Evolutionary conservation across 2,888 invertebrate species (phyloP).

Genomic region (Heterodera filipjevi): DNA sequence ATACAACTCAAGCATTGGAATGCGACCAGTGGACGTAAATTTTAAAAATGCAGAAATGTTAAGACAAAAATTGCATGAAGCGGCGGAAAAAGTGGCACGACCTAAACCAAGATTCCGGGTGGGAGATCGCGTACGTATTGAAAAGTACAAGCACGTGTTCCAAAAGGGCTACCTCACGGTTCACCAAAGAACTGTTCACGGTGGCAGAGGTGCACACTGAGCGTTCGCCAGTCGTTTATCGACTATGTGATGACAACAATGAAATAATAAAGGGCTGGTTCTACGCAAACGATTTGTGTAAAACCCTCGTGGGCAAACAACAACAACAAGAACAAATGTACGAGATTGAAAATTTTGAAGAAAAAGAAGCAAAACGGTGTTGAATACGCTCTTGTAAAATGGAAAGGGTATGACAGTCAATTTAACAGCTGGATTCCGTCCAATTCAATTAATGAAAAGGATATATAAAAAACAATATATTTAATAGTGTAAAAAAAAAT

Average conservation of each 20-base stretch:
- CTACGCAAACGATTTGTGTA: conserved; percentile 22
- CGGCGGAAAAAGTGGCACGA: not conserved
- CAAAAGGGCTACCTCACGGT: conserved; percentile 33
- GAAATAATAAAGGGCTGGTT: conserved; percentile 26
- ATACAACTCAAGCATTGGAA: conserved; percentile 21
- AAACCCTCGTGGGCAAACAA: not conserved
- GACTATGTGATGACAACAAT: not conserved
- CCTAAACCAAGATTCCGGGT: conserved; percentile 8
- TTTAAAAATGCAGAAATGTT: conserved; percentile 19
- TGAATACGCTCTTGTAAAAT: conserved; percentile 25
- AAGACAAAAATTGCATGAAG: not conserved
- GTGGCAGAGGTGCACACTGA: conserved; percentile 12
- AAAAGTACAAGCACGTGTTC: conserved; percentile 22
- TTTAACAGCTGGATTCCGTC: conserved; percentile 19
- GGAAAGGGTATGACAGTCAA: conserved; percentile 13
- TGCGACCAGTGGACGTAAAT: conserved; percentile 8
- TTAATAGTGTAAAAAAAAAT: not conserved
- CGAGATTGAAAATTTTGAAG: no score
- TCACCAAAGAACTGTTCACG: conserved; percentile 28
- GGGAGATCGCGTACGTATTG: conserved; percentile 31
- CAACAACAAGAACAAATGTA: not conserved
- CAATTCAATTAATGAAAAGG: not conserved
- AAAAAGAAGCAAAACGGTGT: not conserved
- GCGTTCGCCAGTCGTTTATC: conserved; percentile 9
- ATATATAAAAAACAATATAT: not conserved